These are phyloP conservation scores for Acomys russatus DNA, from an alignment of 2,797 vertebrate genomes.

Conservation along the genomic window DNA sequence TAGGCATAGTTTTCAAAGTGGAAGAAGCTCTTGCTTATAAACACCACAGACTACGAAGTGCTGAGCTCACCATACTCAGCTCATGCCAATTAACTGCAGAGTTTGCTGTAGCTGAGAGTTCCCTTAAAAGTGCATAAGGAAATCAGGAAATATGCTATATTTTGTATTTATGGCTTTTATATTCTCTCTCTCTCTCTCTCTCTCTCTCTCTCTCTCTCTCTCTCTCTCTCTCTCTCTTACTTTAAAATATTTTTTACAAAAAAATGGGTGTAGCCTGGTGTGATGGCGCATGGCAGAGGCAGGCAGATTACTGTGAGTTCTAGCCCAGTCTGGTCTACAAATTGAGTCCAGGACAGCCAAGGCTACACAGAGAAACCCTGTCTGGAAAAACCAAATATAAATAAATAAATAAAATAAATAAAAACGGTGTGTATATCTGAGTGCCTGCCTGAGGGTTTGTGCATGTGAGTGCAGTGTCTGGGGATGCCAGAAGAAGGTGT, in stretches of 20 bases:
- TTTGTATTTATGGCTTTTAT: constrained; percentile 37
- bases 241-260: neutral
- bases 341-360: no score
- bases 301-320: no score
- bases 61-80: constrained; percentile 59
- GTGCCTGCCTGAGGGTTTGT: neutral
- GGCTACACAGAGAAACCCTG: no score
- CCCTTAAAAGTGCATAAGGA: constrained; percentile 55
- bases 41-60: constrained; percentile 64
- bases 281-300: no score
- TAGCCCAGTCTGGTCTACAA: no score
- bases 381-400: no score
- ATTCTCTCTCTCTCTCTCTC: no score
- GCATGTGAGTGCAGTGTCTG: neutral
- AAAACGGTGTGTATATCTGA: neutral
- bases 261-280: no score
- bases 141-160: constrained; percentile 42
- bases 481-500: neutral
- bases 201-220: no score
- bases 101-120: constrained; percentile 73
- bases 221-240: no score
- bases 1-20: constrained; percentile 76
- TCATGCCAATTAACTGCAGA: constrained; percentile 49
- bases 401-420: no score
- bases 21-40: constrained; percentile 78